phyloP scores from a whole-genome alignment of 2,888 invertebrate genomes.

The Cybosia mesomella region DNA sequence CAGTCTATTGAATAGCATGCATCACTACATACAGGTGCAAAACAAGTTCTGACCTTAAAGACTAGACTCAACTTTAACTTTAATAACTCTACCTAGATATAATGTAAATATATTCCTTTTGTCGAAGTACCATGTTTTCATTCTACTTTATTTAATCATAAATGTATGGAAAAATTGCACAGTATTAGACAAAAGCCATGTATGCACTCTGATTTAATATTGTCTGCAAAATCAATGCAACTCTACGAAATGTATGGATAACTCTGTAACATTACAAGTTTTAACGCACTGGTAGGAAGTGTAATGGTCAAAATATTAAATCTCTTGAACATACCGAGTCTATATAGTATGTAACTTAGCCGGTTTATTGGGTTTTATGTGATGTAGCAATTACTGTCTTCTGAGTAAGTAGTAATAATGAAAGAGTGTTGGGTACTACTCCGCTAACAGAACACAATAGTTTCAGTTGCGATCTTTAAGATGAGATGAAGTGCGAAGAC shows the following conservation, averaged over 20 bases:
- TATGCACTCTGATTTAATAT: not conserved
- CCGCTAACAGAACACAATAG: too few species aligned
- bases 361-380: too few species aligned
- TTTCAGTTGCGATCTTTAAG: too few species aligned
- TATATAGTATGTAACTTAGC: too few species aligned
- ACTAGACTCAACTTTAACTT: slow-evolving; percentile 57
- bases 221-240: not conserved
- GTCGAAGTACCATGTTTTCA: slow-evolving; percentile 41
- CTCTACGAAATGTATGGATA: not conserved
- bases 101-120: slow-evolving; percentile 38
- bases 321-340: too few species aligned
- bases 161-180: not conserved
- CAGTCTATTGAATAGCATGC: slow-evolving; percentile 47
- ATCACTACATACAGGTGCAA: slow-evolving; percentile 46
- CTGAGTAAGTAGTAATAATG: too few species aligned
- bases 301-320: too few species aligned
- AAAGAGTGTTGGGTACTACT: too few species aligned
- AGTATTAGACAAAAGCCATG: not conserved
- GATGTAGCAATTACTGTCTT: too few species aligned
- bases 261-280: not conserved
- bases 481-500: too few species aligned
- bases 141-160: slow-evolving; percentile 25
- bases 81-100: slow-evolving; percentile 40
- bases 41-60: slow-evolving; percentile 71
- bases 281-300: too few species aligned